Base-by-base conservation (phyloP, 2,888 invertebrate species). In the Drosophila helvetica region DNA sequence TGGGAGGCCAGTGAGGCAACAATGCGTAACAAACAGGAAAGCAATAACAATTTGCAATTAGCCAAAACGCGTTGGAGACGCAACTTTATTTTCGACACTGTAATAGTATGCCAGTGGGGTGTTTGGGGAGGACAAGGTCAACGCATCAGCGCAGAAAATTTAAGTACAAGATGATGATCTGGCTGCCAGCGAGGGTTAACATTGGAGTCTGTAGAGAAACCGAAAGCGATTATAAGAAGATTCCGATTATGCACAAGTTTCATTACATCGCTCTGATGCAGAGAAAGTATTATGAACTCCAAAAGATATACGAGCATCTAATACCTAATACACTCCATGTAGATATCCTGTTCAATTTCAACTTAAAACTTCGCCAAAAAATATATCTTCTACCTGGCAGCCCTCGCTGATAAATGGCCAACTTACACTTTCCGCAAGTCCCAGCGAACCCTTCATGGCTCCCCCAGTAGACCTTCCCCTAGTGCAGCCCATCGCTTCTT, bases 21-120 rank as follows among this genome's bases (percentile, higher is more conserved):
- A 73, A 69, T 46, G 60, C 46, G 64, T 65, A 54, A 65, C 60
- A 64, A 60, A 56, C 68, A 58, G 64, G 71, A 74, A 71, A 68
- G 69, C 61, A 74, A 77, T 68, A 74, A 71, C 63, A 48, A 64
- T 69, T 75, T 57, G 72, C 63, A 80, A 80, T 78, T 78, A 78
- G 53, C 61, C 53, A 54, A 74, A 65, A 65, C 67, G 67, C 71
- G 53, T 50, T 64, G 46, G 12, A 33, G 58, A 47, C 51, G 47
- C 59, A 70, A 69, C 46, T 70, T 70, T 52, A 50, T 53, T 73
- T 73, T 54, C 38, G 60, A 75, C 70, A 71, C 70, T 74, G 66
- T 65, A 42, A 51, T 51, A 48, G 64, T 52, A 46, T 8, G 5
- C 15, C 12, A n/a, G 33, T 45, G 38, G 10, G 43, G 38, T 17